These are phyloP conservation scores for Drosophila funebris DNA, from an alignment of 1,140 invertebrate species.

Conservation along the genomic window DNA sequence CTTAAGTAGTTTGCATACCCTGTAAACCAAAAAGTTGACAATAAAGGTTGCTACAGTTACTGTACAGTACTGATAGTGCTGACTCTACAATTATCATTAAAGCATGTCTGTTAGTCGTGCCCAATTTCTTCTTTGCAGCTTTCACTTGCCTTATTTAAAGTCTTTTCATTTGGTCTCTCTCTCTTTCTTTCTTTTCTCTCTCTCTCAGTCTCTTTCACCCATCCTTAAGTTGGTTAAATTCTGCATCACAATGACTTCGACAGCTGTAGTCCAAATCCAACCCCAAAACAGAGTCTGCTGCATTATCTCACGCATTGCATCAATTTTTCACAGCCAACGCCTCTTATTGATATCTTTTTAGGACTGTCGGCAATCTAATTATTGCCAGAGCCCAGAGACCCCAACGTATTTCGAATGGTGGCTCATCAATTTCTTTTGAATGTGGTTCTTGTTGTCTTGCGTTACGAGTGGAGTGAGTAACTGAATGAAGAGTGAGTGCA, in stretches of 20 bases:
- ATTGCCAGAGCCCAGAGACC: constrained; percentile 22
- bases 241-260: constrained; percentile 17
- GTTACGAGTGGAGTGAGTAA: neutral
- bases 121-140: too few relatives aligned
- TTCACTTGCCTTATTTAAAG: too few relatives aligned
- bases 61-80: too few relatives aligned
- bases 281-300: neutral
- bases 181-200: neutral
- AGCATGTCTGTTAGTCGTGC: too few relatives aligned
- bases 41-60: neutral
- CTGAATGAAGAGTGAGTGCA: neutral
- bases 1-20: constrained; percentile 26
- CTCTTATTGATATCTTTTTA: constrained; percentile 33
- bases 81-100: too few relatives aligned
- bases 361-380: constrained; percentile 48
- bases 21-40: neutral
- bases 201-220: too few relatives aligned
- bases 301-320: constrained; percentile 53
- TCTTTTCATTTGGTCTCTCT: neutral
- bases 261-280: constrained; percentile 7
- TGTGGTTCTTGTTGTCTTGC: neutral
- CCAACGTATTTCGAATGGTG: constrained; percentile 29
- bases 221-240: too few relatives aligned
- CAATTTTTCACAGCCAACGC: constrained; percentile 36
- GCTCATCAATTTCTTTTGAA: constrained; percentile 14